Base-by-base conservation (phyloP, 2,888 invertebrate genomes). In the Xestia rhomboidea region DNA sequence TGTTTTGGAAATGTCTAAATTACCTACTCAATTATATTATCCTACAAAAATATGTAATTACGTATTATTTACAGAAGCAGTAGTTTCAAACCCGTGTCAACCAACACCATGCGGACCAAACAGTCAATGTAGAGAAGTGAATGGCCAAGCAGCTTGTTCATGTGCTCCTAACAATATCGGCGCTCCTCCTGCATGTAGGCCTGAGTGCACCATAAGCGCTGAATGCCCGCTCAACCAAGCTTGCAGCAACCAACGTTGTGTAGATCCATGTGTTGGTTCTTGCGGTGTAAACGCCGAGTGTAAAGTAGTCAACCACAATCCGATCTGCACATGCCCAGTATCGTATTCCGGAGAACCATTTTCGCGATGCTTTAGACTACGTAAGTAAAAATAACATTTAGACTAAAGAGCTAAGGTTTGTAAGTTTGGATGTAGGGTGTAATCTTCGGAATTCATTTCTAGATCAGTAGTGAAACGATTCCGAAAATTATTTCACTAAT, bases 271-370 rank as follows among this genome's bases (percentile, higher is more conserved):
- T 90, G 97, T 97, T 15, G 98, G 98, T 79, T 97, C 98, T 41
- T 98, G 98, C 91, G 98, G 98, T 24, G 96, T 97, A 69, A 97
- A 97, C 91, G 97, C 98, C 13, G 96, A 97, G 76, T 98, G 98
- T 90, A 97, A 97, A 94, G 98, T 98, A n/a, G 97, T 98, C 8
- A 98, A 98, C 89, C 98, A 98, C 90, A 97, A 97, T 89, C 98
- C 98, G 15, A 97, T 98, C 87, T 98, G 98, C 89, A 97, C 97
- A 66, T 98, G 98, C 90, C 97, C 97, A 70, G 93, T 93, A 13
- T 97, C 97, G 21, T 97, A 96, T 88, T 97, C 97, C 2, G 98
- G 98, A 81, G 98, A 98, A 95, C 97, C 98, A 69, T 98, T 98
- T 89, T 95, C 97, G 68, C 95, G 97, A 90, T 98, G 97, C 88